A percentile compares a stretch with the other conserved stretches of the same genome.
Evolutionary conservation across 2,797 vertebrate species (phyloP).

Genomic region (Pogoniulus pusillus): DNA sequence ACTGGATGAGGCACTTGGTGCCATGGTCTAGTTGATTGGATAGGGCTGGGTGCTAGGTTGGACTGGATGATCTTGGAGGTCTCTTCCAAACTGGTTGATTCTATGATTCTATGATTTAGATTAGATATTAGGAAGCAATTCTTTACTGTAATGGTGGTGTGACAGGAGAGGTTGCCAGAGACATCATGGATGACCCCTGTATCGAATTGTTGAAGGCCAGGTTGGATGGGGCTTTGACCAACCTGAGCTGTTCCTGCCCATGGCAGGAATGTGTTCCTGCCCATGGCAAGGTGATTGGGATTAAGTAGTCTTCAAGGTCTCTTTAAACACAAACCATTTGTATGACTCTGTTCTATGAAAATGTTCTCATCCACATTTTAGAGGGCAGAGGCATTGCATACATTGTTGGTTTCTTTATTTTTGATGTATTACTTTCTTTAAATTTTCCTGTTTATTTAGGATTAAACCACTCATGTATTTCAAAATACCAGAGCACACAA

Average conservation of each 20-base stretch:
- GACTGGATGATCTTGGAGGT: too few species aligned
- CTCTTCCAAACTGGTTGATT: too few species aligned
- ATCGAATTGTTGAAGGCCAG: not conserved
- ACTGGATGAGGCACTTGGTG: too few species aligned
- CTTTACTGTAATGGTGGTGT: not conserved
- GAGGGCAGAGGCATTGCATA: not conserved
- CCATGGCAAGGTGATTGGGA: not conserved
- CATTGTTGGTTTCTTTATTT: not conserved
- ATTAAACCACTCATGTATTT: not conserved
- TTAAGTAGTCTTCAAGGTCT: not conserved
- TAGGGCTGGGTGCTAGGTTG: too few species aligned
- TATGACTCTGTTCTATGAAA: not conserved
- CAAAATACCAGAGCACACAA: not conserved
- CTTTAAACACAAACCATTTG: not conserved
- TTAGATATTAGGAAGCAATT: not conserved
- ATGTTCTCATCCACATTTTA: not conserved
- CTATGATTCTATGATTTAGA: too few species aligned
- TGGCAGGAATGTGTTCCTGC: not conserved
- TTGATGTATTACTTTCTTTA: not conserved
- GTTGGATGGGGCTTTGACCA: not conserved
- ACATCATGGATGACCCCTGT: not conserved
- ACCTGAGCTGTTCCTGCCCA: not conserved
- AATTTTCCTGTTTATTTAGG: not conserved
- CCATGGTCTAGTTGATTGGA: too few species aligned
- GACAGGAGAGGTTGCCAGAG: not conserved